Percentiles rank a stretch among this genome's conserved stretches.
These are phyloP conservation scores for Ambastaia sidthimunki DNA, from an alignment of 2,797 vertebrate genomes.

Conservation along the genomic window DNA sequence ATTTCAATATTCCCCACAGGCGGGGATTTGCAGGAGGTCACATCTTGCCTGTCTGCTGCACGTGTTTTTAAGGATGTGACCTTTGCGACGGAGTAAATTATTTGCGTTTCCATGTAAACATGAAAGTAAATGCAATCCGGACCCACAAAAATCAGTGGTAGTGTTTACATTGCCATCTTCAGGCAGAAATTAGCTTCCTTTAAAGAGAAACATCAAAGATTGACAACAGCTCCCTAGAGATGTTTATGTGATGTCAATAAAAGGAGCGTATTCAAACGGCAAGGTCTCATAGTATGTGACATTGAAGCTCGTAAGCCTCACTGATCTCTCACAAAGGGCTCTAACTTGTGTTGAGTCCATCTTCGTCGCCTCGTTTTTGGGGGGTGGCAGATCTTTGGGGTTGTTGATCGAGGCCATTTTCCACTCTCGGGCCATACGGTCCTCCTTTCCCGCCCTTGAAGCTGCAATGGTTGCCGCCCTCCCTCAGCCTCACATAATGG, in stretches of 20 bases:
- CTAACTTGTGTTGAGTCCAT: constrained; percentile 9
- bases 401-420: constrained; percentile 1
- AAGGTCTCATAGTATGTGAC: constrained; percentile 47
- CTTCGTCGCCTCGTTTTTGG: constrained; percentile 4
- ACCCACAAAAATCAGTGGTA: not conserved
- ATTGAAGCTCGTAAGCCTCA: constrained; percentile 54
- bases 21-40: constrained; percentile 52
- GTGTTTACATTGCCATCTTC: constrained; percentile 26
- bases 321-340: constrained; percentile 36
- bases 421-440: constrained; percentile 32
- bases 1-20: constrained; percentile 57
- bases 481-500: constrained; percentile 46
- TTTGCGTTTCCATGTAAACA: not conserved
- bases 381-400: not conserved
- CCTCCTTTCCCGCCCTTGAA: constrained; percentile 53
- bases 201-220: constrained; percentile 29
- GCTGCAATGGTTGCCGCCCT: constrained; percentile 20
- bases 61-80: constrained; percentile 44
- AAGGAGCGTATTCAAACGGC: constrained; percentile 38
- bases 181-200: constrained; percentile 36
- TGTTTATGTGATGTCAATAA: constrained; percentile 52
- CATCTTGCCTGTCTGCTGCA: constrained; percentile 41
- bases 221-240: constrained; percentile 38
- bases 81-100: constrained; percentile 19
- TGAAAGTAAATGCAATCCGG: not conserved